Percentiles rank a stretch among this genome's conserved stretches.
Evolutionary conservation across 2,797 vertebrate species (phyloP).

Genomic region (Urosaurus nigricauda): DNA sequence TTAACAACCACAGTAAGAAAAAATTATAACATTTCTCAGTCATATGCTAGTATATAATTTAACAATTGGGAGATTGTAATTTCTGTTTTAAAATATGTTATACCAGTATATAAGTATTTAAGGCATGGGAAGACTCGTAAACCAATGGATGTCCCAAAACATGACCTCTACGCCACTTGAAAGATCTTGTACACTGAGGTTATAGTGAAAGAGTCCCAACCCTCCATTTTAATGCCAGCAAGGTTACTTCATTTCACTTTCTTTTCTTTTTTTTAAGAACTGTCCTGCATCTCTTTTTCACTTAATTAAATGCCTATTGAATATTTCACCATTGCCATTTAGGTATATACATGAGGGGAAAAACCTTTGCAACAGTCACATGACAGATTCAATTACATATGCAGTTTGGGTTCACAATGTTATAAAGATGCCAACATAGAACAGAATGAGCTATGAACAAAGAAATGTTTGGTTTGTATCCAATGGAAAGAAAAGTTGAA

Average conservation of each 20-base stretch:
- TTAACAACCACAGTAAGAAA: background rate
- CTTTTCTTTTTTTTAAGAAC: background rate
- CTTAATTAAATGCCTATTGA: background rate
- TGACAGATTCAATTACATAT: background rate
- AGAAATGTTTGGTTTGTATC: slow-evolving; percentile 45
- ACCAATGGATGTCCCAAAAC: background rate
- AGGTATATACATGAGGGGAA: background rate
- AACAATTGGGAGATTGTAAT: background rate
- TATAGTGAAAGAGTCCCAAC: background rate
- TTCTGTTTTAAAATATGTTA: background rate
- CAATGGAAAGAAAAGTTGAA: slow-evolving; percentile 30
- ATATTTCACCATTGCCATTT: background rate
- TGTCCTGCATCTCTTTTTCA: background rate
- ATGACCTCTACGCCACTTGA: background rate
- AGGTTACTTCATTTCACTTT: background rate
- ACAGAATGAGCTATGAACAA: slow-evolving; percentile 22
- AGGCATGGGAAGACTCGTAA: background rate
- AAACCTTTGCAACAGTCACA: background rate
- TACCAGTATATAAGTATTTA: background rate
- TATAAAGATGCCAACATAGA: slow-evolving; percentile 50
- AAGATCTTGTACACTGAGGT: background rate
- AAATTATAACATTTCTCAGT: background rate
- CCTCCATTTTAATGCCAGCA: background rate
- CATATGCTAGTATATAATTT: background rate
- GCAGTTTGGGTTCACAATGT: slow-evolving; percentile 20